Conservation (phyloP, 1,140 invertebrate species). For the Procambarus clarkii region DNA sequence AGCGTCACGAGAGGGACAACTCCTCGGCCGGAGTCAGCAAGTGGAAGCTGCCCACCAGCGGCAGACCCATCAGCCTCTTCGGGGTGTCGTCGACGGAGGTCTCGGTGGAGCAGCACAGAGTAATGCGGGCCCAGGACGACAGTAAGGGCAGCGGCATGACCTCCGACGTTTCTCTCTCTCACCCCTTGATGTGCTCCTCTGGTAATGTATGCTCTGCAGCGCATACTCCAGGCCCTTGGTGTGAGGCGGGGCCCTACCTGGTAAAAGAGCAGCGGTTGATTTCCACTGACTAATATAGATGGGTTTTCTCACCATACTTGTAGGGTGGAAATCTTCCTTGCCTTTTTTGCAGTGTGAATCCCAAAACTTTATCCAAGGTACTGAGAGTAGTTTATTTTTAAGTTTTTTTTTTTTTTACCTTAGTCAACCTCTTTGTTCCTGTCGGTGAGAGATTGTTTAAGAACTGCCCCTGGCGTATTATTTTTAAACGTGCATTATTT, state of each 20-base stretch:
- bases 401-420: not conserved
- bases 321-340: not conserved
- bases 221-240: not conserved
- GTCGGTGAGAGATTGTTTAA: not conserved
- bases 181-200: conserved; percentile 55
- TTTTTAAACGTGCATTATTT: not conserved
- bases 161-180: conserved; percentile 49
- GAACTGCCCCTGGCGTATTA: not conserved
- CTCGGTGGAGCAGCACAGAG: conserved; percentile 72
- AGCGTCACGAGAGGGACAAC: conserved; percentile 79
- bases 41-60: conserved; percentile 83
- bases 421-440: too few relatives aligned
- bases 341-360: not conserved
- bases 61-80: conserved; percentile 83
- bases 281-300: not conserved
- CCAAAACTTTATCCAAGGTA: not conserved
- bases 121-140: conserved; percentile 83
- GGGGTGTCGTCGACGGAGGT: conserved; percentile 75
- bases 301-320: not conserved
- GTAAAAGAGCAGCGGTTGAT: not conserved
- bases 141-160: conserved; percentile 77
- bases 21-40: conserved; percentile 77
- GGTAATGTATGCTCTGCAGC: conserved; percentile 61
- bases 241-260: not conserved
- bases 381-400: not conserved